Conservation (phyloP, 2,797 vertebrate genomes). For the Valencia hispanica region DNA sequence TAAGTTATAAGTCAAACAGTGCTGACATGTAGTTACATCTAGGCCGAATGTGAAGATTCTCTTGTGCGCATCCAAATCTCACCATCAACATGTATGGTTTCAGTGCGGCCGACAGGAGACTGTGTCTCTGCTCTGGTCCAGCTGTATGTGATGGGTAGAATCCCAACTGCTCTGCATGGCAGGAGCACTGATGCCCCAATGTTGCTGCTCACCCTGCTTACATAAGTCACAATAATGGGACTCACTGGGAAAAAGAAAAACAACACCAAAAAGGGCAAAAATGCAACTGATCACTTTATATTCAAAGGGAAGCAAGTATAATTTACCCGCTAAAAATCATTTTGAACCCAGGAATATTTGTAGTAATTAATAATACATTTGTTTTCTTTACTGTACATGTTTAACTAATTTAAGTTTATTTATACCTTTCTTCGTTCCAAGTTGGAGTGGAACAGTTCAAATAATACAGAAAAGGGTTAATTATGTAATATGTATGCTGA, state of each 20-base stretch:
- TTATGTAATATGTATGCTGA: too few relatives aligned
- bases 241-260: conserved; percentile 64
- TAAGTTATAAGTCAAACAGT: background rate
- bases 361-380: background rate
- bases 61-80: conserved; percentile 18
- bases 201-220: conserved; percentile 58
- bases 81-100: conserved; percentile 64
- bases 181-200: conserved; percentile 64
- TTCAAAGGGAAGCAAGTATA: too few relatives aligned
- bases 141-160: conserved; percentile 75
- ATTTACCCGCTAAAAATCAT: too few relatives aligned
- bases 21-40: background rate
- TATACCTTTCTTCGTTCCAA: background rate
- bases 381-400: background rate
- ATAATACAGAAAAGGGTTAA: too few relatives aligned
- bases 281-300: too few relatives aligned
- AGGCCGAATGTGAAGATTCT: background rate
- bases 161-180: conserved; percentile 78
- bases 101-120: conserved; percentile 29
- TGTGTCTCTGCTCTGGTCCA: conserved; percentile 67
- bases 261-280: background rate
- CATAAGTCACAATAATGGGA: conserved; percentile 74
- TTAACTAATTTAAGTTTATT: background rate
- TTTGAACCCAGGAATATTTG: background rate
- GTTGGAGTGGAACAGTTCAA: background rate